Percentiles rank a stretch among this genome's conserved stretches.
Conservation (phyloP, 2,113 vertebrate species). For the Malaclemys terrapin region DNA sequence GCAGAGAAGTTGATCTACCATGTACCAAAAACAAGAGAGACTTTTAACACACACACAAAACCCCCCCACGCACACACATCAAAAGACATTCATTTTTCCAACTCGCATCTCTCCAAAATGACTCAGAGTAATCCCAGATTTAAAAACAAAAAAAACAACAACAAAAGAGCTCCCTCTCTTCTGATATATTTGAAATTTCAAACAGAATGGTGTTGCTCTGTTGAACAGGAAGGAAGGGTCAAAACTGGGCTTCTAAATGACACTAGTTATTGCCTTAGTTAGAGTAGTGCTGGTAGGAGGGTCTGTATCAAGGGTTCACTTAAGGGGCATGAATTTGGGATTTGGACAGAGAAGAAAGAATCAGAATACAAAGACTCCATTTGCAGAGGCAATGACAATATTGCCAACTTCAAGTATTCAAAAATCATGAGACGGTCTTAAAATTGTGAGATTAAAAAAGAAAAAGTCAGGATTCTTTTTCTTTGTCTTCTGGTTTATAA, state of each 20-base stretch:
- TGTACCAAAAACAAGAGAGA: accelerated
- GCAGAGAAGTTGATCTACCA: background rate
- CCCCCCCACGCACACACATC: too few relatives aligned
- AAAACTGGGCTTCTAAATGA: background rate
- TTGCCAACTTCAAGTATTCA: background rate
- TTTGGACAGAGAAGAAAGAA: background rate
- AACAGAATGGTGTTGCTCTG: background rate
- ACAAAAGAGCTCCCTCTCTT: background rate
- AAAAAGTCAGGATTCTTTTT: background rate
- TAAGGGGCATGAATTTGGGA: background rate
- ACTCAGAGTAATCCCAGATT: background rate
- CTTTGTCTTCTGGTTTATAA: background rate
- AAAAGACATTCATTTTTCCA: background rate
- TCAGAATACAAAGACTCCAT: background rate
- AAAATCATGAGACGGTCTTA: background rate
- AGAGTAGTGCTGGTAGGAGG: background rate
- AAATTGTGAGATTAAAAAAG: background rate
- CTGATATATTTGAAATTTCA: background rate
- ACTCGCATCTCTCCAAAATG: background rate
- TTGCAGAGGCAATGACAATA: background rate
- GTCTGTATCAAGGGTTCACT: background rate
- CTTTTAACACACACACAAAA: background rate
- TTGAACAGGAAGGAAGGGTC: background rate
- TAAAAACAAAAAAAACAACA: background rate
- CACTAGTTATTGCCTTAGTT: background rate